Evolutionary conservation across 2,113 vertebrate genomes (phyloP), one percentile per base, ranked within the genome.

Genomic region (Illadopsis cleaveri): DNA sequence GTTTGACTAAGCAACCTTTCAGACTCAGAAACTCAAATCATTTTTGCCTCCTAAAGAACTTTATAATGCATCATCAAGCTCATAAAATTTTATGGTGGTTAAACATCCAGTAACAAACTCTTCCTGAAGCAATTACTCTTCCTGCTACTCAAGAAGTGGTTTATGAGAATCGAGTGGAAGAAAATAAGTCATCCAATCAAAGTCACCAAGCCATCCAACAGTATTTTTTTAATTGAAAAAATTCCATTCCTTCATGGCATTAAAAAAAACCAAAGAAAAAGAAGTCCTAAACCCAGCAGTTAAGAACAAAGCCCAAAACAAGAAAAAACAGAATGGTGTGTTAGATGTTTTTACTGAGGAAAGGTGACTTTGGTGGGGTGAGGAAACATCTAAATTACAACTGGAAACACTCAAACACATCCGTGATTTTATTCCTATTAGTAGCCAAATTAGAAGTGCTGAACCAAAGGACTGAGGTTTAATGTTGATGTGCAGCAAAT

Each of bases 71-170:
- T 54, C 66, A 95, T 57, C 85, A 93, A 91, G 35, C 31, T 70
- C 27, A 37, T 57, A 80, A 87, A 91, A 57, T 45, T 65, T 64
- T 85, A 93, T 22, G 72, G 50, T 82, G 30, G 45, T 57, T 93
- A 80, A 95, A 87, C 33, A 93, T 70, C 30, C 42, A 82, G 45
- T 44, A 72, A 82, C 60, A 87, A 86, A 77, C 35, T 71, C 47
- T 77, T 95, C 81, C 90, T 66, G 93, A 79, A 82, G 38, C 37
- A 91, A 69, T 85, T 82, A 85, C 24, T 93, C 58, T 82, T 65
- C 50, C 45, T 82, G 81, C 42, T 87, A 71, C 25, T 85, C 62
- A 57, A 57, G 18, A 69, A 61, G 35, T 22, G 11, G 33, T 72
- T 87, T 93, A 86, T 20, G 33, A 61, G 47, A 95, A 90, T 53